Conservation (phyloP, 2,113 vertebrate genomes). For the Amphiprion ocellaris region DNA sequence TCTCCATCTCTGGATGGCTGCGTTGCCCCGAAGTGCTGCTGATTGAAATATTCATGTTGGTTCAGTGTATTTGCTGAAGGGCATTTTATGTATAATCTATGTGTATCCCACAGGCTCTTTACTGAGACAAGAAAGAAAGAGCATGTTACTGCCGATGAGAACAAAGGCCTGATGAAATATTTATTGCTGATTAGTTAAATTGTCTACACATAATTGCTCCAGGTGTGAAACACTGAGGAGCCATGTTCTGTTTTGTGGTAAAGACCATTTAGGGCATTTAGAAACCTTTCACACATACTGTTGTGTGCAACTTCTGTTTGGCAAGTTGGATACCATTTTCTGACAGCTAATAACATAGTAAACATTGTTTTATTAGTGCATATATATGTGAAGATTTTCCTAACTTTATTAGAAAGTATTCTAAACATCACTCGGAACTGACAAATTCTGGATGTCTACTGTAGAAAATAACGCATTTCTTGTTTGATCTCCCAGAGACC, state of each 20-base stretch:
- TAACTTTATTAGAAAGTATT: too few relatives aligned
- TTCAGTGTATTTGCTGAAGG: conserved; percentile 35
- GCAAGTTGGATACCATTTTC: too few relatives aligned
- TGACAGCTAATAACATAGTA: too few relatives aligned
- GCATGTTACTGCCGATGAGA: conserved; percentile 44
- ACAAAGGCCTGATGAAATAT: conserved; percentile 57
- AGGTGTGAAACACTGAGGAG: conserved; percentile 20
- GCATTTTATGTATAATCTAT: conserved; percentile 66
- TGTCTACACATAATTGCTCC: conserved; percentile 31
- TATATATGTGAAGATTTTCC: too few relatives aligned
- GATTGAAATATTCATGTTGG: conserved; percentile 73
- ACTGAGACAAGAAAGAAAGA: conserved; percentile 18
- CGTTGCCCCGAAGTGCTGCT: conserved; percentile 57
- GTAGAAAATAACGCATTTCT: too few relatives aligned
- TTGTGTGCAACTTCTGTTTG: neutral
- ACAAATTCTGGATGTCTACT: too few relatives aligned
- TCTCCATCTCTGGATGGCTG: conserved; percentile 20
- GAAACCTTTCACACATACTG: neutral
- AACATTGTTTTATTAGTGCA: too few relatives aligned
- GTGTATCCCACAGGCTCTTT: conserved; percentile 41
- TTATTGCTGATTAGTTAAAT: conserved; percentile 52
- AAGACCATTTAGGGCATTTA: neutral
- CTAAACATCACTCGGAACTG: too few relatives aligned
- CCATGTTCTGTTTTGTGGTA: neutral
- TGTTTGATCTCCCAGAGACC: too few relatives aligned